Conservation (phyloP, 2,797 vertebrate genomes). For the Neostethus bicornis region DNA sequence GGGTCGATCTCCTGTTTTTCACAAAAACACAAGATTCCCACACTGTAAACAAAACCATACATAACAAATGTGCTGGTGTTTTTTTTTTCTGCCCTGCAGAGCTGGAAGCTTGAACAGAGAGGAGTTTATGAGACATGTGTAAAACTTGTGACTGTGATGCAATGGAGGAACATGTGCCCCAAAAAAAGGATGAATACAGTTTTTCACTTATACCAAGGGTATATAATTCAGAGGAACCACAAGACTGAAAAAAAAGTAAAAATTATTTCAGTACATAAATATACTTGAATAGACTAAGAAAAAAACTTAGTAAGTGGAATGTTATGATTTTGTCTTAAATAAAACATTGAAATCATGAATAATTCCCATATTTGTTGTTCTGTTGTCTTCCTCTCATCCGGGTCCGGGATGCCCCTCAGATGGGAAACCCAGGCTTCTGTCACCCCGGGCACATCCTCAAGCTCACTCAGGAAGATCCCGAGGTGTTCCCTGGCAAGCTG, state of each 20-base stretch:
- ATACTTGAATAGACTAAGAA: too few relatives aligned
- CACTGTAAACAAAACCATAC: not conserved
- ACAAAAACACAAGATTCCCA: slow-evolving; percentile 14
- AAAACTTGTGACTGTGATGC: slow-evolving; percentile 25
- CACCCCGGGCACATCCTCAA: too few relatives aligned
- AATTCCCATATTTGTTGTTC: too few relatives aligned
- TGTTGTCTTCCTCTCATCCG: too few relatives aligned
- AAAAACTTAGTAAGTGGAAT: too few relatives aligned
- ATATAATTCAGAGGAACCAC: not conserved
- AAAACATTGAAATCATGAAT: too few relatives aligned
- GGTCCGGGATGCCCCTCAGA: too few relatives aligned
- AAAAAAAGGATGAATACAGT: slow-evolving; percentile 14
- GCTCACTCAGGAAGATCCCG: too few relatives aligned
- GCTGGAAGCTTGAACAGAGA: slow-evolving; percentile 14
- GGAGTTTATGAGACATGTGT: slow-evolving; percentile 5
- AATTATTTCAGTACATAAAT: too few relatives aligned
- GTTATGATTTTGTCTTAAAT: too few relatives aligned
- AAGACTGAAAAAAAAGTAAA: not conserved
- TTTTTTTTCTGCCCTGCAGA: slow-evolving; percentile 13
- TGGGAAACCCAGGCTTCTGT: too few relatives aligned
- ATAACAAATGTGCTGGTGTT: not conserved
- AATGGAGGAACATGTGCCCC: not conserved
- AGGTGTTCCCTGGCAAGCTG: too few relatives aligned
- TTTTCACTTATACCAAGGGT: not conserved
- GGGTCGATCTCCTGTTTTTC: slow-evolving; percentile 91